Evolutionary conservation across 2,797 vertebrate species (phyloP).

Genomic region (Ispidina picta): DNA sequence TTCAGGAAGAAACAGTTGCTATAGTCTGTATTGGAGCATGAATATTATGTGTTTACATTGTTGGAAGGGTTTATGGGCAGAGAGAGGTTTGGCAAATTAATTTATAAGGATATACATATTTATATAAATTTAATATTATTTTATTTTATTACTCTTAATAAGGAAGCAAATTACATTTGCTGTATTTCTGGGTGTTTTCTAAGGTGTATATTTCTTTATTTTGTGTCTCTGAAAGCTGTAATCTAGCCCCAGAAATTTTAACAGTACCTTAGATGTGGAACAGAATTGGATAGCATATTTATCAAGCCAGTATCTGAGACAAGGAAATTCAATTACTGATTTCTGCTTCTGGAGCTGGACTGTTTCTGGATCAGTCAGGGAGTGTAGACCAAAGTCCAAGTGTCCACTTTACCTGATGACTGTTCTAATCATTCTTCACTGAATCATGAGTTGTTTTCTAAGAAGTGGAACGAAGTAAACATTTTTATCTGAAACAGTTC

Average conservation of each 20-base stretch:
- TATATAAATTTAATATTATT: no score
- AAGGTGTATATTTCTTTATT: not conserved
- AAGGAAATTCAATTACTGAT: not conserved
- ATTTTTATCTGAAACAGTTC: not conserved
- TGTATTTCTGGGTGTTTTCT: not conserved
- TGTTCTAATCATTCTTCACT: not conserved
- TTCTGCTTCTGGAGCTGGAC: not conserved
- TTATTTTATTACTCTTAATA: not conserved
- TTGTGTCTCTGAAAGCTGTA: not conserved
- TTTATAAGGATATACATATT: no score
- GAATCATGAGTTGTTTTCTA: not conserved
- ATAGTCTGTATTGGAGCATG: slow-evolving; percentile 38
- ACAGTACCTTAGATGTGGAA: not conserved
- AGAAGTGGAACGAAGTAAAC: not conserved
- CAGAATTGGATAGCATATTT: not conserved
- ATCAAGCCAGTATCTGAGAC: not conserved
- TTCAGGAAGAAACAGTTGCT: slow-evolving; percentile 80
- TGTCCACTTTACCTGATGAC: not conserved
- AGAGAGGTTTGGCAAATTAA: not conserved
- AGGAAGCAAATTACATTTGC: not conserved
- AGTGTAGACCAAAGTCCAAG: not conserved
- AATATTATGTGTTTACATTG: slow-evolving; percentile 76
- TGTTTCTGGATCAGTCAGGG: not conserved
- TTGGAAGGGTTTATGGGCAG: slow-evolving; percentile 76
- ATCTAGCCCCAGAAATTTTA: not conserved